Conservation (phyloP, 1,140 invertebrate species). For the Trialeurodes vaporariorum region DNA sequence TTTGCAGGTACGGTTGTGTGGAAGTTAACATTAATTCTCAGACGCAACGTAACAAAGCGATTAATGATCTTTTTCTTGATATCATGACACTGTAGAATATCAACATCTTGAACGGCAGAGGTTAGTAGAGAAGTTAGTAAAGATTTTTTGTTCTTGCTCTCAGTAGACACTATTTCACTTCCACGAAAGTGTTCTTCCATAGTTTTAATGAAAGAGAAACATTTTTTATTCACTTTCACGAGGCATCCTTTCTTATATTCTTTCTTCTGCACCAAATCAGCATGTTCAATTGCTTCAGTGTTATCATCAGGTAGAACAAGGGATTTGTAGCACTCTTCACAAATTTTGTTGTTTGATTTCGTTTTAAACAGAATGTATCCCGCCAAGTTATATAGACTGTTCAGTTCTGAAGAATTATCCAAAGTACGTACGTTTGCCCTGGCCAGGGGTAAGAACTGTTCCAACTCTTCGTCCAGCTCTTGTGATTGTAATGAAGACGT, state of each 20-base stretch:
- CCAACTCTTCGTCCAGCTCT: neutral
- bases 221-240: conserved; percentile 1
- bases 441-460: neutral
- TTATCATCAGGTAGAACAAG: neutral
- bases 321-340: neutral
- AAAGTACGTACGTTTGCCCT: too few species aligned
- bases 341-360: conserved; percentile 5
- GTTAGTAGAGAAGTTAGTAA: conserved; percentile 1
- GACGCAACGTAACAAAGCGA: neutral
- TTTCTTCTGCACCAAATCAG: conserved; percentile 5
- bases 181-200: conserved; percentile 3
- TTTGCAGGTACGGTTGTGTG: too few species aligned
- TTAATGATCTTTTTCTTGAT: neutral
- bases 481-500: neutral
- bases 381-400: neutral
- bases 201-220: neutral
- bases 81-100: conserved; percentile 8
- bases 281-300: neutral
- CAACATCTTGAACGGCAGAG: neutral
- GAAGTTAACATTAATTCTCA: too few species aligned
- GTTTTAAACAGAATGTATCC: neutral
- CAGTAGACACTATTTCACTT: neutral
- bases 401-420: too few species aligned
- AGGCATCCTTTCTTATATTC: conserved; percentile 7
- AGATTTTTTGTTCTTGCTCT: conserved; percentile 1